These are phyloP conservation scores for Aurelia sp. DNA, from an alignment of 30 jellyfish, hydroid and myxozoan species.

Conservation along the genomic window DNA sequence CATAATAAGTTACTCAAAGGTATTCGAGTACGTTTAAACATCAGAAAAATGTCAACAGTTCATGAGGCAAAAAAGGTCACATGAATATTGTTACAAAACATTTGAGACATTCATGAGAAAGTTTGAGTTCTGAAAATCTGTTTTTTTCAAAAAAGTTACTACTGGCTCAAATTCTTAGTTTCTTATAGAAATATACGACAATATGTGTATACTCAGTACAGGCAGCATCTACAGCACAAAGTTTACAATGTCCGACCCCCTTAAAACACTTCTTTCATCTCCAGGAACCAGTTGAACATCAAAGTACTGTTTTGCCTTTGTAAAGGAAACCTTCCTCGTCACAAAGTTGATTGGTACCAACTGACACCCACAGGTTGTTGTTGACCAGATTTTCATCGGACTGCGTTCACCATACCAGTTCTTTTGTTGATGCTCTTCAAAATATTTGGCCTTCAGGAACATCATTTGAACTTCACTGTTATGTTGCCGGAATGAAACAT, in stretches of 20 bases:
- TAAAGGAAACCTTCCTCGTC: conserved; percentile 27
- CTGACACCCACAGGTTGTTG: neutral
- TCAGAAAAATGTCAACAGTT: too few relatives aligned
- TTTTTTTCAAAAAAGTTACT: too few relatives aligned
- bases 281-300: conserved; percentile 6
- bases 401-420: neutral
- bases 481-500: too few relatives aligned
- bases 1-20: too few relatives aligned
- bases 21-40: too few relatives aligned
- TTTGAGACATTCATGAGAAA: too few relatives aligned
- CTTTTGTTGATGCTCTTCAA: conserved; percentile 11
- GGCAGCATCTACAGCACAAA: conserved; percentile 15
- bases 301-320: conserved; percentile 24
- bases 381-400: neutral
- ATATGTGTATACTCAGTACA: too few relatives aligned
- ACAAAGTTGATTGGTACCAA: conserved; percentile 9
- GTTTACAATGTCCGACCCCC: conserved; percentile 18
- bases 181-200: too few relatives aligned
- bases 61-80: too few relatives aligned
- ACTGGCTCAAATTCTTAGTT: too few relatives aligned
- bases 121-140: too few relatives aligned
- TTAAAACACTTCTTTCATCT: conserved; percentile 4
- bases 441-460: neutral
- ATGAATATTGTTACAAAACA: too few relatives aligned
- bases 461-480: neutral